phyloP scores from a whole-genome alignment of 2,797 vertebrate genomes.

The Mareca strepera region DNA sequence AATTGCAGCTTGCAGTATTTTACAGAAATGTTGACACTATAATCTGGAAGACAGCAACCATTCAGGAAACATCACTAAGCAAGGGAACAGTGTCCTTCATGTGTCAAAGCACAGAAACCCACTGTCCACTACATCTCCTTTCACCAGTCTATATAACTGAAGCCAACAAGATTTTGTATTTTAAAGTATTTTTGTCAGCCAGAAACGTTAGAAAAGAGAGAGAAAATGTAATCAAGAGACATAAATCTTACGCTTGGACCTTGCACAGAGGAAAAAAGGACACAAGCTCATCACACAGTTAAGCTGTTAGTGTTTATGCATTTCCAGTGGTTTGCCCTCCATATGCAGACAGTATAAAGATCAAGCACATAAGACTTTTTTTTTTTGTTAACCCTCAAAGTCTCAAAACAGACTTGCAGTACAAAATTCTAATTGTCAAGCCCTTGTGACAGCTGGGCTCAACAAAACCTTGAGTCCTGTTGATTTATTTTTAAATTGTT shows the following conservation, averaged over 20 bases:
- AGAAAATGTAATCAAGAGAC: background rate
- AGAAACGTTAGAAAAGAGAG: background rate
- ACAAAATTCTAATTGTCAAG: constrained; percentile 17
- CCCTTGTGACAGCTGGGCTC: background rate
- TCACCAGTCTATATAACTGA: background rate
- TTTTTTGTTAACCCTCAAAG: constrained; percentile 9
- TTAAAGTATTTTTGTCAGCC: background rate
- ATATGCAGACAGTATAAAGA: background rate
- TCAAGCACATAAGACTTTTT: background rate
- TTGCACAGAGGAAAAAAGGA: background rate
- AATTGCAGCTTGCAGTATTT: background rate
- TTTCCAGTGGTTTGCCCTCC: constrained; percentile 24
- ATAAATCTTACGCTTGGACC: background rate
- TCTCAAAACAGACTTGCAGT: constrained; percentile 15
- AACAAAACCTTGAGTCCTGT: background rate
- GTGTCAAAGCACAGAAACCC: background rate
- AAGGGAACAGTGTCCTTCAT: background rate
- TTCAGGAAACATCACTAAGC: background rate
- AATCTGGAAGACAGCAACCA: background rate
- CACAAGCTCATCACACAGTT: background rate
- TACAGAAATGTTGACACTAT: background rate
- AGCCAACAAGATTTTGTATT: background rate
- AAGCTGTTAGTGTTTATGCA: constrained; percentile 1
- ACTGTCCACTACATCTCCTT: background rate
- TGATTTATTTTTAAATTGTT: background rate